Evolutionary conservation across 2,797 vertebrate genomes (phyloP).

Genomic region (Carcharodon carcharias): DNA sequence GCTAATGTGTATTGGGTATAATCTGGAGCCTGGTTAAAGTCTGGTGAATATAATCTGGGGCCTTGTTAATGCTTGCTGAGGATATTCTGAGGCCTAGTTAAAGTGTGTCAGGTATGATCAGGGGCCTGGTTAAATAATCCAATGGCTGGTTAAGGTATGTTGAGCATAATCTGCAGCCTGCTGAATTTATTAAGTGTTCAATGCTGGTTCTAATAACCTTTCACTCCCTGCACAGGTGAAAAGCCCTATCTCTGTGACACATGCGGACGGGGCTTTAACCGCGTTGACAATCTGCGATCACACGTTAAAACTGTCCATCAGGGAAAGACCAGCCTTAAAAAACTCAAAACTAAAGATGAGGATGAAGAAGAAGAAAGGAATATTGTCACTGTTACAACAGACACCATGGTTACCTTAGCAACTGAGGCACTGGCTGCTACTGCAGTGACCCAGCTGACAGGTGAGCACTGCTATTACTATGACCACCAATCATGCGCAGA

Average conservation of each 20-base stretch:
- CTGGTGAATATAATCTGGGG: neutral
- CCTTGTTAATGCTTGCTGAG: neutral
- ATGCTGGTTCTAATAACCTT: neutral
- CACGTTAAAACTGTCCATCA: constrained; percentile 96
- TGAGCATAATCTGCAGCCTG: neutral
- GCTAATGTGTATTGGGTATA: neutral
- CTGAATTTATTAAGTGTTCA: neutral
- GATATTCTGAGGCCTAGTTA: neutral
- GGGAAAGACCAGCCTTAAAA: constrained; percentile 89
- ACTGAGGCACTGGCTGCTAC: constrained; percentile 79
- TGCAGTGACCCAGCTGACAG: constrained; percentile 84
- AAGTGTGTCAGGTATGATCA: neutral
- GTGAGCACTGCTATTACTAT: constrained; percentile 51
- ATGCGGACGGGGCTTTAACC: constrained; percentile 91
- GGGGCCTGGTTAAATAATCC: neutral
- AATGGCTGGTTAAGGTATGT: too few relatives aligned
- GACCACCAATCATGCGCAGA: neutral
- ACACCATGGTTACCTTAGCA: constrained; percentile 86
- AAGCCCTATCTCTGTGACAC: constrained; percentile 95
- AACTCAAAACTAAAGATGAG: constrained; percentile 57
- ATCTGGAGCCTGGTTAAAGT: neutral
- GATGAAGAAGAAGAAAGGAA: constrained; percentile 76
- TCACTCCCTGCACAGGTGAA: constrained; percentile 65
- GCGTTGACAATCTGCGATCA: constrained; percentile 92
- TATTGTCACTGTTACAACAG: constrained; percentile 81